Base-by-base conservation (phyloP, 2,888 invertebrate genomes). In the Elmis aenea region DNA sequence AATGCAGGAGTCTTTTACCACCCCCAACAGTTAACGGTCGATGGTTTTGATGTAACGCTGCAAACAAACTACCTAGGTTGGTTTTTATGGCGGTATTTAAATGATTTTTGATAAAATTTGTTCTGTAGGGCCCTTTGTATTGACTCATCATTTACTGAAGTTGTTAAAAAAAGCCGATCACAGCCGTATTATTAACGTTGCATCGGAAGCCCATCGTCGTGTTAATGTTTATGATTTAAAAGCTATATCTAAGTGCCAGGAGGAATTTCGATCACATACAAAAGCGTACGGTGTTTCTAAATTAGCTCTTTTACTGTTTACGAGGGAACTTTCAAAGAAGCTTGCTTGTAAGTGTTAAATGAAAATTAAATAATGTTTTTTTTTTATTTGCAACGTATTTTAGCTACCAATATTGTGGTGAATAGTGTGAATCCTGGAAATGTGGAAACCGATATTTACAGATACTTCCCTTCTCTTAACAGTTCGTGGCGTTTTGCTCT, bases 11-110 rank as follows among this genome's bases (percentile, higher is more conserved):
- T 75, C 8, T 74, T 75, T 62, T 71, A 71, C 54, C 64, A 69
- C 48, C 69, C 69, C n/a, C 68, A 67, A 42, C 49, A 60, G 38
- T 43, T 68, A 36, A 75, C 75, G 2, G 62, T 61, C 32, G 73
- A 76, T 58, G 66, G 68, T 11, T 71, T 71, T 55, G 75, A 76
- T 54, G 56, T 68, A 25, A 74, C 73, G 6, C 70, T 73, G 52
- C 75, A 75, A 57, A 71, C 71, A 5, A 76, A 76, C 57, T 74
- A 74, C 60, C 61, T 76, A 41, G 72, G 72, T 71, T 55, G 46
- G 57, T 42, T 13, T n/a, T 24, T 6, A 10, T 26, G n/a, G 9
- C 11, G 13, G 33, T 33, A 16, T 15, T 9, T 10, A 12, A 6
- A 16, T 26, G 13, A n/a, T 11, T 12, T 15, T 6, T 27, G 8